phyloP scores from a whole-genome alignment of 2,113 vertebrate genomes.

The Cervus canadensis region DNA sequence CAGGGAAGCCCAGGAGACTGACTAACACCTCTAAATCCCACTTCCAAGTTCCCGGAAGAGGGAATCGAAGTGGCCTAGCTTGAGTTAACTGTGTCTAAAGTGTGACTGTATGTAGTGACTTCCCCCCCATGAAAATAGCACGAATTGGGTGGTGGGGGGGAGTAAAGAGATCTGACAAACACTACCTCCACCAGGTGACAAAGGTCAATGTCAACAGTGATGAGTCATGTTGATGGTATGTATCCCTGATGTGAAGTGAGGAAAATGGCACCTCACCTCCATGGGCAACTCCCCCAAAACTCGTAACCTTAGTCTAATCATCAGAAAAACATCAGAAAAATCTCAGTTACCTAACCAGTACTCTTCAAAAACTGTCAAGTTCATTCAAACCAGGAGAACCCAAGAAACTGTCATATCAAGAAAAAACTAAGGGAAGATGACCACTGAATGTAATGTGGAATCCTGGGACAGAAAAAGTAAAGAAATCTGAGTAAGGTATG shows the following conservation, averaged over 20 bases:
- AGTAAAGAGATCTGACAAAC: not conserved
- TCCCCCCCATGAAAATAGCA: not conserved
- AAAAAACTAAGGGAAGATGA: not conserved
- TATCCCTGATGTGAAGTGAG: not conserved
- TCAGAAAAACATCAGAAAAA: not conserved
- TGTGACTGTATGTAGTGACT: not conserved
- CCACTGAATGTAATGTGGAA: not conserved
- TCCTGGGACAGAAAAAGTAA: not conserved
- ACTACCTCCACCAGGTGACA: not conserved
- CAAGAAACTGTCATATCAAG: not conserved
- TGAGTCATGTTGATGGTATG: not conserved
- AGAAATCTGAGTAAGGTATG: not conserved
- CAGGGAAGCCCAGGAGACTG: not conserved
- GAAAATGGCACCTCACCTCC: not conserved
- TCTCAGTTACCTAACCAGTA: not conserved
- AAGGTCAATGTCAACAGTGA: not conserved
- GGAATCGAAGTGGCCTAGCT: not conserved
- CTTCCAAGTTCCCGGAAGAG: not conserved
- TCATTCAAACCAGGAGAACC: not conserved
- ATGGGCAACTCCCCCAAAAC: not conserved
- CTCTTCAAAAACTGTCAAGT: not conserved
- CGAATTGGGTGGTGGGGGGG: fast-evolving
- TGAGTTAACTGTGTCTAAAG: not conserved
- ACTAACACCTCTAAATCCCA: not conserved
- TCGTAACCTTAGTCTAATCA: not conserved